Percentiles rank a stretch among this genome's conserved stretches.
Conservation (phyloP, 2,113 vertebrate genomes). For the Sminthopsis crassicaudata region DNA sequence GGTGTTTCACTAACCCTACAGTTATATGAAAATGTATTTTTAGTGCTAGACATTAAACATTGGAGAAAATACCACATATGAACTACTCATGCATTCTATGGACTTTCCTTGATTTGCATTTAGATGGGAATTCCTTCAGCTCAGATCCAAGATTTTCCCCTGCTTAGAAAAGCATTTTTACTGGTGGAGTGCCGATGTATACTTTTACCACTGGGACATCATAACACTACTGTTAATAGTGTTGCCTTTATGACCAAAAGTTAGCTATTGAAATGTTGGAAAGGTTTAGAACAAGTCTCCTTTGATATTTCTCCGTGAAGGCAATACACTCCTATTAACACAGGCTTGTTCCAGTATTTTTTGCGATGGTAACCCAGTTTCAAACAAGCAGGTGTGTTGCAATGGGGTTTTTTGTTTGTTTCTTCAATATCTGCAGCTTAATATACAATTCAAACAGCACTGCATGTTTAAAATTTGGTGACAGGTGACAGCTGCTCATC, state of each 20-base stretch:
- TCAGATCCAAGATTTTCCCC: slow-evolving; percentile 58
- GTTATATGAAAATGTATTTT: slow-evolving; percentile 45
- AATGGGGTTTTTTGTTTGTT: slow-evolving; percentile 28
- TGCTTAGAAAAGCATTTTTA: slow-evolving; percentile 70
- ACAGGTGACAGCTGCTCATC: slow-evolving; percentile 8
- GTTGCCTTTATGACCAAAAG: slow-evolving; percentile 13
- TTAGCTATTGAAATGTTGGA: slow-evolving; percentile 19
- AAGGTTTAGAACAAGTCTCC: slow-evolving; percentile 52
- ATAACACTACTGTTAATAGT: background rate
- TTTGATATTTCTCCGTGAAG: background rate
- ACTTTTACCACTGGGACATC: slow-evolving; percentile 36
- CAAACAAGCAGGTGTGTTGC: background rate
- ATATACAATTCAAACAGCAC: background rate
- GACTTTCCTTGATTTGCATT: slow-evolving; percentile 84
- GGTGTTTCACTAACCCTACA: slow-evolving; percentile 25
- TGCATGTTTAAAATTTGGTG: slow-evolving; percentile 38
- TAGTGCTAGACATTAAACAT: slow-evolving; percentile 54
- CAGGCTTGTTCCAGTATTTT: background rate
- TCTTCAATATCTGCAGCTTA: slow-evolving; percentile 30
- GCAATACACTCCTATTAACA: slow-evolving; percentile 60
- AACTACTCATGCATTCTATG: slow-evolving; percentile 73
- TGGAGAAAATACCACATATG: slow-evolving; percentile 78
- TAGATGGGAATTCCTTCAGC: slow-evolving; percentile 86
- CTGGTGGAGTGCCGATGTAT: slow-evolving; percentile 1
- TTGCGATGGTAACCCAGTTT: slow-evolving; percentile 23